Base-by-base conservation (phyloP, 2,113 vertebrate species). In the Trichechus manatus region DNA sequence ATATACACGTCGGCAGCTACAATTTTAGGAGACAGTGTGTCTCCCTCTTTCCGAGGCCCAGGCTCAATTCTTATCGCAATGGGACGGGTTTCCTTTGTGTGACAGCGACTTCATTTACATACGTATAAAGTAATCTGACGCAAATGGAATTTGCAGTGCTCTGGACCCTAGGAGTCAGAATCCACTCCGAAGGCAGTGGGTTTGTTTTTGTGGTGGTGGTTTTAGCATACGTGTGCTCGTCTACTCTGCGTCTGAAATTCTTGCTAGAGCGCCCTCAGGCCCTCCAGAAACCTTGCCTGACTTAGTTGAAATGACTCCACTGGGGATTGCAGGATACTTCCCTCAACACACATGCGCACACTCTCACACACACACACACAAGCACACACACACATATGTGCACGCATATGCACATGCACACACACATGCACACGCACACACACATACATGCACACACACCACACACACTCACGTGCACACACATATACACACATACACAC, bases 1-100 rank as follows among this genome's bases (percentile, higher is more conserved):
- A 23, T 61, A 20, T 31, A 53, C 33, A 15, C 3, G 0, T 11
- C 0, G 39, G 68, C 61, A 29, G 39, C 56, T 64, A 3, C 0
- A 0, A 9, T n/a, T 85, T 70, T 85, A 78, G 92, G 56, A 75
- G 61, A 50, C 3, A 1, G 22, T 9, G n/a, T 4, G 8, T 2
- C 29, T 59, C 6, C 53, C 13, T 22, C 0, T 63, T 78, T 72
- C 42, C 25, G 64, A 84, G 50, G 75, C 72, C 74, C 82, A 64
- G 59, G 19, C 13, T 29, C 47, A 44, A 15, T 84, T 64, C 77
- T 64, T 39, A 90, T 61, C 59, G 78, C 88, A 31, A 61, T 64
- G 93, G 44, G 25, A 33, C 3, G 44, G 59, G 70, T 56, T 88
- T 87, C 63, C 36, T 39, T 81, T 42, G 14, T 3, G 63, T 8